Evolutionary conservation across 2,797 vertebrate species (phyloP), one percentile per base, ranked within the genome.

Genomic region (Esox lucius): DNA sequence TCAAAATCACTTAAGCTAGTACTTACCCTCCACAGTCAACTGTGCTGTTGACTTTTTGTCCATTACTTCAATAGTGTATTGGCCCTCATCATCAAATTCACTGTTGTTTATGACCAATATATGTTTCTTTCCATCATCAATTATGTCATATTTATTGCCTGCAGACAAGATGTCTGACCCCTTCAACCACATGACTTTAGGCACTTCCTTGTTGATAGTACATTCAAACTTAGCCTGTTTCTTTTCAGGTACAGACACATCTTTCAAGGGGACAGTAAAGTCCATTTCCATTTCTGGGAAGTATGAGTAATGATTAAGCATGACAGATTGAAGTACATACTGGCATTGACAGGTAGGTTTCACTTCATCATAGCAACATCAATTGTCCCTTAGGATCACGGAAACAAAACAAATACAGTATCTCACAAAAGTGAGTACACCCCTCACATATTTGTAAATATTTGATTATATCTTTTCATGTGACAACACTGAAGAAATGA

Each of bases 211-310:
- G 11, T 95, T 99, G 79, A 99, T 96, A 80, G 90, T 91, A 85
- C 98, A 99, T 80, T 99, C 96, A 91, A 99, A 99, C 81, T 97
- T 95, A 73, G 97, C 97, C 78, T 99, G 98, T 87, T 97, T 96
- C 89, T 92, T 98, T 93, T 98, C 97, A 84, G 96, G 97, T 75
- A 99, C 98, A 51, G 95, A 95, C 83, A 99, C 93, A n/a, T 99
- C 98, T 92, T 95, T 97, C 62, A 99, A 91, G 9, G 97, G 98
- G 81, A 97, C 94, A 35, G 94, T 93, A 84, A 99, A 99, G 86
- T 97, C 98, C 91, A 99, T 90, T 84, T 98, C 95, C 39, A 99
- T 97, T 93, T 99, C 98, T 99, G 92, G 81, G 88, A 94, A 89
- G 78, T 83, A 82, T 53, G 82, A 89, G 90, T 61, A 75, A 76